Percentiles rank a stretch among this genome's conserved stretches.
Evolutionary conservation across 2,113 vertebrate genomes (phyloP).

Genomic region (Chloropsis hardwickii): DNA sequence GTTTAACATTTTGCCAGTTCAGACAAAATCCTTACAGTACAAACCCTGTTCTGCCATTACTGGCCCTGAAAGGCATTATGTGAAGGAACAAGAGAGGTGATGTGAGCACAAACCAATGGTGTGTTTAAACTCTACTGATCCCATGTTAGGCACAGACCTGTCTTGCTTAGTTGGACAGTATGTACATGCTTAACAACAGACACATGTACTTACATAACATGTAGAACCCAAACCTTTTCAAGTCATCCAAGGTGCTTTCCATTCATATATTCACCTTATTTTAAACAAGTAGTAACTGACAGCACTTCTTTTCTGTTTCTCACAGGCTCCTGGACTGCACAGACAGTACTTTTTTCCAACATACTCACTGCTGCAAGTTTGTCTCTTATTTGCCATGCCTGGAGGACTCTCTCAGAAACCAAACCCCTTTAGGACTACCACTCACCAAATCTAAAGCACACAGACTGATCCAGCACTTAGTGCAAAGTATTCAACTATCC

Average conservation of each 20-base stretch:
- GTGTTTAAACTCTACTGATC: neutral
- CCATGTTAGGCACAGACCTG: neutral
- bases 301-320: neutral
- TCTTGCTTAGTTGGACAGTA: neutral
- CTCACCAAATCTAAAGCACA: neutral
- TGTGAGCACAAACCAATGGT: neutral
- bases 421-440: neutral
- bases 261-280: neutral
- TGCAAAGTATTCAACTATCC: neutral
- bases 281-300: neutral
- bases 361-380: neutral
- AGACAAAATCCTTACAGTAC: neutral
- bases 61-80: neutral
- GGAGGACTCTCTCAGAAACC: neutral
- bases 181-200: neutral
- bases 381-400: neutral
- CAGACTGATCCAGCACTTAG: neutral
- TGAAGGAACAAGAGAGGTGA: neutral
- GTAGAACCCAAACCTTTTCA: neutral
- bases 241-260: neutral
- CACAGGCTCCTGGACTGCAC: neutral
- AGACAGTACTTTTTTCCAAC: neutral
- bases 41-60: neutral
- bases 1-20: neutral
- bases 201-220: neutral